phyloP scores from a whole-genome alignment of 2,797 vertebrate genomes.

The Halcyon leucocephala region DNA sequence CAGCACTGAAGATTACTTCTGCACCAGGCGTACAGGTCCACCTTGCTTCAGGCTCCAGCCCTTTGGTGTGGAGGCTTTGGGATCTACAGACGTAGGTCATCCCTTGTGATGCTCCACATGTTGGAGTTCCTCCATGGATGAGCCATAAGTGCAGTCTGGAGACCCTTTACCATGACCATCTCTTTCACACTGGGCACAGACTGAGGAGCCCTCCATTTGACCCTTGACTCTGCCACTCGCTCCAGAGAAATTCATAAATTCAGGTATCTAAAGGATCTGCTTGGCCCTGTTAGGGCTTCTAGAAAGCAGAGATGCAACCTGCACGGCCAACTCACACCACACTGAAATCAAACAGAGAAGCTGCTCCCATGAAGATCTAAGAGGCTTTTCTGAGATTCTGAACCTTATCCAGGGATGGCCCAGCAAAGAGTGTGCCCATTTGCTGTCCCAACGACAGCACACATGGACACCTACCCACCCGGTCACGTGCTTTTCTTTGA shows the following conservation, averaged over 20 bases:
- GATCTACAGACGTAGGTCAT: accelerated
- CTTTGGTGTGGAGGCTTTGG: neutral
- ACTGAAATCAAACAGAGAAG: neutral
- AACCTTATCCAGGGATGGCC: neutral
- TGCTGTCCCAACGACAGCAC: neutral
- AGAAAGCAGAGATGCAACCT: neutral
- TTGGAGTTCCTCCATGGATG: neutral
- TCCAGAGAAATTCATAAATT: neutral
- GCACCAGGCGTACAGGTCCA: accelerated
- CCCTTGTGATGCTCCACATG: accelerated
- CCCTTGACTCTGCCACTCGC: neutral
- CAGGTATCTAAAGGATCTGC: neutral
- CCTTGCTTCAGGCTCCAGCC: neutral
- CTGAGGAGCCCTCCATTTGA: accelerated
- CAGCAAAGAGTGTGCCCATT: neutral
- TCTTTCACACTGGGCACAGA: neutral
- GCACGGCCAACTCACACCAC: accelerated
- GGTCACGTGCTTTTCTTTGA: accelerated
- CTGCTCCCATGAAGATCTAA: neutral
- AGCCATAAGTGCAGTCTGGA: neutral
- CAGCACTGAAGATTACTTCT: neutral
- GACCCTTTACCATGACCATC: neutral
- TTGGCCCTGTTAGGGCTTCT: neutral
- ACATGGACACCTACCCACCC: accelerated
- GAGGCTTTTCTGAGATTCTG: neutral